Percentiles rank a stretch among this genome's conserved stretches.
Evolutionary conservation across 2,888 invertebrate genomes (phyloP).

Genomic region (Scaptodrosophila latifasciaeformis): DNA sequence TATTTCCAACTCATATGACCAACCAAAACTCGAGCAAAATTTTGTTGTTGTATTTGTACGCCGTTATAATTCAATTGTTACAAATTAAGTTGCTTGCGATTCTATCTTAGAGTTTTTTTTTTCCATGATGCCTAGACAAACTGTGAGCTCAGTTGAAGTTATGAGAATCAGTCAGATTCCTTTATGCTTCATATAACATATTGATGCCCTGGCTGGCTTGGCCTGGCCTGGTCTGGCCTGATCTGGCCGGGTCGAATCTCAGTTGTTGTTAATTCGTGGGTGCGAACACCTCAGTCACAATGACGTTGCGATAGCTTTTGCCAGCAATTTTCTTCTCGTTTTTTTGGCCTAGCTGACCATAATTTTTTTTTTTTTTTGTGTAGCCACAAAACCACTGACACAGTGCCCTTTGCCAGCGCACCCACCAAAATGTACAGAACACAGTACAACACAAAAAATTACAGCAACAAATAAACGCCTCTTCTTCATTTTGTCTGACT

Average conservation of each 20-base stretch:
- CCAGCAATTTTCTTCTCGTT: no score
- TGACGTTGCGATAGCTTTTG: no score
- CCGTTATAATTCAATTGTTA: slow-evolving; percentile 65
- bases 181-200: slow-evolving; percentile 13
- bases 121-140: no score
- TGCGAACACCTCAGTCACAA: slow-evolving; percentile 21
- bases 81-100: slow-evolving; percentile 43
- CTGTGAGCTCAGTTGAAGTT: no score
- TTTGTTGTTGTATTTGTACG: slow-evolving; percentile 19
- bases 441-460: no score
- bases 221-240: background rate
- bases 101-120: no score
- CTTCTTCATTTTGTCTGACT: slow-evolving; percentile 5
- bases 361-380: background rate
- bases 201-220: slow-evolving; percentile 37
- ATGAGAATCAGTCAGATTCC: no score
- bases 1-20: no score
- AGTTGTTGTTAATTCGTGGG: slow-evolving; percentile 21
- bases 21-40: slow-evolving; percentile 7
- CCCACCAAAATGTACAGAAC: slow-evolving; percentile 1
- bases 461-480: background rate
- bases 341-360: no score
- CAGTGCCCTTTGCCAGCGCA: slow-evolving; percentile 60
- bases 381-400: slow-evolving; percentile 51
- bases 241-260: no score